Conservation (phyloP, 2,888 invertebrate genomes). For the Acrobasis consociella region DNA sequence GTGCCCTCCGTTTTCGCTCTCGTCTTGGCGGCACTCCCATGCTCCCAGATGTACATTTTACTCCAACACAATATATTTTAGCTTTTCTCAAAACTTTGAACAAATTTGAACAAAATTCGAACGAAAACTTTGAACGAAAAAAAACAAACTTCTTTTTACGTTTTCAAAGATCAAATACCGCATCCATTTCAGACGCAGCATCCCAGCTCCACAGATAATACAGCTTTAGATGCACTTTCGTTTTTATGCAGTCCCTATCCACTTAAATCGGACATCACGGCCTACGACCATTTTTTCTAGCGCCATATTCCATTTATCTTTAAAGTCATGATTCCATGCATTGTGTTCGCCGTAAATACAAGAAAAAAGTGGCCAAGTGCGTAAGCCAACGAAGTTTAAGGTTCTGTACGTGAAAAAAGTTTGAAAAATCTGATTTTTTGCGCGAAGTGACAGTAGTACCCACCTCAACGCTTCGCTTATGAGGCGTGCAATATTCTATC, state of each 20-base stretch:
- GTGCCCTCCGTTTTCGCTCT: too few relatives aligned
- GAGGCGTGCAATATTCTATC: too few relatives aligned
- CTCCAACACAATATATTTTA: too few relatives aligned
- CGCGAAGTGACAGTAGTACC: too few relatives aligned
- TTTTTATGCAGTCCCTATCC: slow-evolving; percentile 63
- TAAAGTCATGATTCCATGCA: slow-evolving; percentile 69
- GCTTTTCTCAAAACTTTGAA: too few relatives aligned
- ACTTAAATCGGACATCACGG: slow-evolving; percentile 63
- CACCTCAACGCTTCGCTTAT: too few relatives aligned
- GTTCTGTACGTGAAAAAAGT: slow-evolving; percentile 6
- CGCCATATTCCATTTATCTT: slow-evolving; percentile 69
- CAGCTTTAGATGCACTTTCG: slow-evolving; percentile 61
- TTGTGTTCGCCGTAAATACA: slow-evolving; percentile 68
- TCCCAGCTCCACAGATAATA: slow-evolving; percentile 27
- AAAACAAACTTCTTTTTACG: too few relatives aligned
- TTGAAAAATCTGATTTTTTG: too few relatives aligned
- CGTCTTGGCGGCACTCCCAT: too few relatives aligned
- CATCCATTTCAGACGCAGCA: slow-evolving; percentile 36
- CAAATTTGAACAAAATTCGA: too few relatives aligned
- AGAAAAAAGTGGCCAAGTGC: slow-evolving; percentile 42
- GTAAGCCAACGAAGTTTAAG: background rate
- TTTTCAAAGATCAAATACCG: slow-evolving; percentile 29
- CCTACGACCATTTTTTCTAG: slow-evolving; percentile 53
- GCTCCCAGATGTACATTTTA: too few relatives aligned
- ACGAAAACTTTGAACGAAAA: too few relatives aligned